These are phyloP conservation scores for Amphiprion percula DNA, from an alignment of 2,113 vertebrate species.

Conservation along the genomic window DNA sequence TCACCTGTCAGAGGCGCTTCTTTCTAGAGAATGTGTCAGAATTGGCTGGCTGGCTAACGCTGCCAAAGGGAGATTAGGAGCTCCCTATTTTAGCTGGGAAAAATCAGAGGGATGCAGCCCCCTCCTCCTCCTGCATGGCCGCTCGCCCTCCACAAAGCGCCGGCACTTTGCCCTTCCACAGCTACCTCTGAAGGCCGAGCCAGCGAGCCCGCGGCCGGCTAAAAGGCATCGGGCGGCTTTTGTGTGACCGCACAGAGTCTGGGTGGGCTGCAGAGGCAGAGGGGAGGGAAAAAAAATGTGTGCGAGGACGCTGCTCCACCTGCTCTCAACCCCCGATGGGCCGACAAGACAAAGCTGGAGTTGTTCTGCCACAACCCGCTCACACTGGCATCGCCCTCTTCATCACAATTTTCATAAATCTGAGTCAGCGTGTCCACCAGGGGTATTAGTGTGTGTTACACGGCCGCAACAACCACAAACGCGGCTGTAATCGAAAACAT, in stretches of 20 bases:
- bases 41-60: conserved; percentile 77
- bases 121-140: conserved; percentile 41
- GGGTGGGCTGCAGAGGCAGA: conserved; percentile 41
- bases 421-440: conserved; percentile 54
- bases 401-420: conserved; percentile 64
- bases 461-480: conserved; percentile 56
- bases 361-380: conserved; percentile 43
- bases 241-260: conserved; percentile 33
- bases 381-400: conserved; percentile 47
- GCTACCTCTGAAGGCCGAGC: conserved; percentile 31
- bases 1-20: conserved; percentile 85
- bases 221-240: conserved; percentile 23
- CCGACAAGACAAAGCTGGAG: conserved; percentile 54
- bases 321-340: conserved; percentile 44
- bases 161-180: conserved; percentile 41
- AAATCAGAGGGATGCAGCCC: conserved; percentile 77
- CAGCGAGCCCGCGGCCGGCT: conserved; percentile 25
- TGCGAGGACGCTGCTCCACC: conserved; percentile 55
- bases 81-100: conserved; percentile 86
- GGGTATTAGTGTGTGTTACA: conserved; percentile 52
- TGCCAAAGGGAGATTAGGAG: conserved; percentile 84
- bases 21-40: conserved; percentile 85
- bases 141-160: conserved; percentile 45
- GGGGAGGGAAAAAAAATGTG: conserved; percentile 7
- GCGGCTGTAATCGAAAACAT: conserved; percentile 59